Evolutionary conservation across 2,797 vertebrate genomes (phyloP), one percentile per base, ranked within the genome.

Genomic region (Pelobates cultripes): DNA sequence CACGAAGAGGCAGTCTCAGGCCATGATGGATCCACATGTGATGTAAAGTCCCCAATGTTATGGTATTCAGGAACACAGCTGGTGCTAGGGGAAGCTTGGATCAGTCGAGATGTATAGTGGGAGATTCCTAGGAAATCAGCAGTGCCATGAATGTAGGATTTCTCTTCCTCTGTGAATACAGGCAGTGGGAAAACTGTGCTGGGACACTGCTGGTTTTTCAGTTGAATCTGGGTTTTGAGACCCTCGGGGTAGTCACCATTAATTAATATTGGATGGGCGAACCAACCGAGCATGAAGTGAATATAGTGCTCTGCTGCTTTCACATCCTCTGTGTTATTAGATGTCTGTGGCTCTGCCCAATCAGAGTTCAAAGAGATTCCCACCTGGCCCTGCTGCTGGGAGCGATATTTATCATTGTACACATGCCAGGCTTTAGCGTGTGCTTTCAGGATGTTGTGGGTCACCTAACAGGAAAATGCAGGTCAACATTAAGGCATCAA

Each of bases 211-310:
- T 85, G 85, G 84, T 83, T 93, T 81, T 93, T 91, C 70, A 89
- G 83, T 72, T 92, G 91, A 43, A 97, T 91, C 84, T 95, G 95
- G 61, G 87, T 84, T 88, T 91, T 97, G 64, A 98, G 89, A 43
- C 87, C 0, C 17, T 88, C 87, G 14, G 97, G 94, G 86, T 99
- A 99, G 90, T 98, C 95, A 17, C 97, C 97, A 15, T 96, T 90
- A 73, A 97, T 93, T 89, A 98, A 97, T 86, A 99, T 85, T 12
- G 97, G 97, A 87, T 99, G 96, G 85, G 97, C 97, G 88, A 98
- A 99, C 96, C 96, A 98, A 82, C 97, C 97, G 60, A 99, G 89
- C 95, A 96, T 98, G 87, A 97, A 97, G 79, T 96, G 93, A 78
- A 99, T 79, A 89, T 95, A 97, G 66, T 94, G 95, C 74, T 97